Conservation (phyloP, 2,113 vertebrate species). For the Misgurnus anguillicaudatus region DNA sequence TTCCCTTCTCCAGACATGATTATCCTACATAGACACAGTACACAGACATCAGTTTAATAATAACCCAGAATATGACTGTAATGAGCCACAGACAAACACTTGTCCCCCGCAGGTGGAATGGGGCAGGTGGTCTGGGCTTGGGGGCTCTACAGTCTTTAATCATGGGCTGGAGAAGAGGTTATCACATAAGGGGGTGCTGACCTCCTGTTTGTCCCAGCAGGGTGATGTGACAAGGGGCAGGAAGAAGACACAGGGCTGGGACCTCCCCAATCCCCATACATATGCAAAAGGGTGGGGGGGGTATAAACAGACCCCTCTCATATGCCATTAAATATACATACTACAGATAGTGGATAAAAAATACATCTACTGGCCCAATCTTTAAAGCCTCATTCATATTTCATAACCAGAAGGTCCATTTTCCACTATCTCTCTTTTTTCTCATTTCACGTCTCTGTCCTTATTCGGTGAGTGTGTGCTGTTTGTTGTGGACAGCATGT, state of each 20-base stretch:
- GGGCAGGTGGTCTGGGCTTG: conserved; percentile 33
- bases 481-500: background rate
- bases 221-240: conserved; percentile 40
- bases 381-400: conserved; percentile 52
- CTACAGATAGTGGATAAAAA: conserved; percentile 46
- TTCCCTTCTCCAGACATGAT: background rate
- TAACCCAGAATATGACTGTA: conserved; percentile 28
- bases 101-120: conserved; percentile 18
- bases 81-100: conserved; percentile 41
- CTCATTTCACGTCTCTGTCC: background rate
- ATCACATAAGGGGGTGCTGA: conserved; percentile 47
- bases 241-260: conserved; percentile 46
- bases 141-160: conserved; percentile 46
- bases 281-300: conserved; percentile 9
- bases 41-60: conserved; percentile 1
- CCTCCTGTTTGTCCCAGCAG: conserved; percentile 55
- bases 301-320: conserved; percentile 6
- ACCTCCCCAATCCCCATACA: conserved; percentile 30
- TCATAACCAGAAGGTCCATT: conserved; percentile 24
- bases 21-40: background rate
- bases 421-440: conserved; percentile 1
- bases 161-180: conserved; percentile 46
- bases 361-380: conserved; percentile 52
- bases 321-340: conserved; percentile 56
- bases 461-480: background rate